Evolutionary conservation across 2,888 invertebrate species (phyloP), one percentile per base, ranked within the genome.

Genomic region (Platycnemis pennipes): DNA sequence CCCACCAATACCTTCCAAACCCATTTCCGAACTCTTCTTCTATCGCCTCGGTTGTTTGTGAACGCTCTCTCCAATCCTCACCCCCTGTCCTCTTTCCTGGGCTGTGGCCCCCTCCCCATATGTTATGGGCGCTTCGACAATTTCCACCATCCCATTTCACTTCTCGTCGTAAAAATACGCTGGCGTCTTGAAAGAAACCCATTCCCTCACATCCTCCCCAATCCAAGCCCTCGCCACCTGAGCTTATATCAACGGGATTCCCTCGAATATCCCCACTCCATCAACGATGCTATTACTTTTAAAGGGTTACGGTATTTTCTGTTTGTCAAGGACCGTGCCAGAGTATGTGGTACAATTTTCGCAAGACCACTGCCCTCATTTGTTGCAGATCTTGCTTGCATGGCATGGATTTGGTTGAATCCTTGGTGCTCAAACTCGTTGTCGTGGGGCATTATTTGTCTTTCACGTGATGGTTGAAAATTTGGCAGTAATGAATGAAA

Each of bases 131-230:
- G 26, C 87, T 46, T 46, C 87, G 46, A 26, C 87, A 87, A 46
- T 87, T 87, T 87, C n/a, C 87, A 45, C 11, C 87, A n/a, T 46
- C 8, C 87, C 87, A 87, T 87, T 87, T 87, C 87, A 87, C 87
- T 22, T 22, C 7, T 22, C 87, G 87, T 37, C 87, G 87, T 87
- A 87, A 87, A 87, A 46, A 87, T 46, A 87, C 19, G 77, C 77
- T 13, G 77, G 77, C n/a, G 46, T 87, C 87, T 45, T n/a, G n/a
- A 42, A 42, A 22, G 42, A 86, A 86, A 44, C 86, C 44, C 42
- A 37, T 42, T 22, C 87, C 46, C 46, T 26, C 87, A 44, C 22
- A 63, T 11, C 31, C 77, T 37, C 37, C 37, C 13, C 11, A 63
- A 26, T n/a, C 63, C 63, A 77, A 63, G 63, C 63, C 77, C 1